These are phyloP conservation scores for Apocrypta bakeri DNA, from an alignment of 1,140 invertebrate species.

Conservation along the genomic window DNA sequence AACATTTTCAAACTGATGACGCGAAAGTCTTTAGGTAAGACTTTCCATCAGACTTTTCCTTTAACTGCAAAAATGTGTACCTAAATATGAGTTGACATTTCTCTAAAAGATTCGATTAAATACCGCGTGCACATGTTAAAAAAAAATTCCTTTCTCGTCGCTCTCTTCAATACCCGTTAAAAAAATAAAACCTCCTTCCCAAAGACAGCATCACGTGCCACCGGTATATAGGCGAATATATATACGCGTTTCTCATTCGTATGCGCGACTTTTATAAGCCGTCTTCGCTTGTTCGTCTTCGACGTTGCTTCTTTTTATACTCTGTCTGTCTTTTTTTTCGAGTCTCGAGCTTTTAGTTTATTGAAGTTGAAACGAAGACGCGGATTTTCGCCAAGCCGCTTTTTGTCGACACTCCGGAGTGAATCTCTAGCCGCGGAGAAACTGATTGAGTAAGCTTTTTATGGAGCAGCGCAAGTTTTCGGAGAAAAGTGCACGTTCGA, in stretches of 20 bases:
- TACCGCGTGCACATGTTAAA: too few species aligned
- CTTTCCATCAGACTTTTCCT: too few species aligned
- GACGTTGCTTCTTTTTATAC: not conserved
- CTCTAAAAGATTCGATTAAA: too few species aligned
- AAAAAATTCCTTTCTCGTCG: too few species aligned
- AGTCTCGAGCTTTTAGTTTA: conserved; percentile 32
- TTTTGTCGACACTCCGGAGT: not conserved
- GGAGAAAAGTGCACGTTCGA: not conserved
- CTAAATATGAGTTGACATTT: too few species aligned
- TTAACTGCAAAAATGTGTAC: too few species aligned
- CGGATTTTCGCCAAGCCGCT: not conserved
- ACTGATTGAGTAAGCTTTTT: conserved; percentile 21
- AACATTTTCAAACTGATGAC: too few species aligned
- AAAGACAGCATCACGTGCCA: not conserved
- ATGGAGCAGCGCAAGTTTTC: not conserved
- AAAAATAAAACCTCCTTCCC: too few species aligned
- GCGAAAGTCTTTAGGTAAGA: too few species aligned
- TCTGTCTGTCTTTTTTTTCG: not conserved
- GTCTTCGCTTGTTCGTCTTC: not conserved
- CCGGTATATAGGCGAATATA: not conserved
- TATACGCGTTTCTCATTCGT: conserved; percentile 17
- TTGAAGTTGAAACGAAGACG: conserved; percentile 23
- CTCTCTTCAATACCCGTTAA: too few species aligned
- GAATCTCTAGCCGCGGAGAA: not conserved
- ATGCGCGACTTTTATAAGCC: conserved; percentile 20